phyloP scores from a whole-genome alignment of 1,140 invertebrate species.

The Trissolcus basalis region DNA sequence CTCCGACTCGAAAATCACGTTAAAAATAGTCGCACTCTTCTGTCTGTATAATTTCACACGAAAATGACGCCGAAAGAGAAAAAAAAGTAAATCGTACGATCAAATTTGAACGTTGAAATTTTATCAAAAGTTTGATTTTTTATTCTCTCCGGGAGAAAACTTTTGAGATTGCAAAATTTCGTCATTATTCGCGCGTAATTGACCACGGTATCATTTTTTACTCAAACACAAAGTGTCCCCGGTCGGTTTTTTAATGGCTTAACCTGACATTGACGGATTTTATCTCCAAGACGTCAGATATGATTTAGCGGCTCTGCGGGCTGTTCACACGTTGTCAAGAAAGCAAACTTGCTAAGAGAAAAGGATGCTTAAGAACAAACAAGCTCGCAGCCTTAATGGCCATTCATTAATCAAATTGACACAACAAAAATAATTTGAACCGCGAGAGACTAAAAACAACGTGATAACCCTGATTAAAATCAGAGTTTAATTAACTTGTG shows the following conservation, averaged over 20 bases:
- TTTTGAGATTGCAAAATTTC: conserved; percentile 24
- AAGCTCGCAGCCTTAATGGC: conserved; percentile 11
- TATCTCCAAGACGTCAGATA: conserved; percentile 45
- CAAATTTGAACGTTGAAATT: too few relatives aligned
- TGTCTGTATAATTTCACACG: too few relatives aligned
- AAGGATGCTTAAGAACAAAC: conserved; percentile 26
- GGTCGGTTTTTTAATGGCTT: conserved; percentile 44
- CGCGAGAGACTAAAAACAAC: neutral
- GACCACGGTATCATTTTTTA: conserved; percentile 51
- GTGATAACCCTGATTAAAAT: too few relatives aligned
- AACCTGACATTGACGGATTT: conserved; percentile 56
- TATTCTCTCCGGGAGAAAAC: neutral
- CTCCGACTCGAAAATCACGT: conserved; percentile 15
- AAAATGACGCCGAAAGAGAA: conserved; percentile 1
- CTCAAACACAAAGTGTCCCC: conserved; percentile 42
- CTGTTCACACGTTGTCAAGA: conserved; percentile 33
- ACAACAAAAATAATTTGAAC: conserved; percentile 4
- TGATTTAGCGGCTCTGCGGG: conserved; percentile 42
- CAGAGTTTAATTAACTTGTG: too few relatives aligned
- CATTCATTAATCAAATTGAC: conserved; percentile 39
- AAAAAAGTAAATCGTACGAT: neutral
- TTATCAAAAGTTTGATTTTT: too few relatives aligned
- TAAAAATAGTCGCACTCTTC: conserved; percentile 28
- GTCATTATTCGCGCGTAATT: conserved; percentile 51
- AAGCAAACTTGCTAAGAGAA: conserved; percentile 34